Conservation (phyloP, 2,113 vertebrate genomes). For the Petaurus breviceps region DNA sequence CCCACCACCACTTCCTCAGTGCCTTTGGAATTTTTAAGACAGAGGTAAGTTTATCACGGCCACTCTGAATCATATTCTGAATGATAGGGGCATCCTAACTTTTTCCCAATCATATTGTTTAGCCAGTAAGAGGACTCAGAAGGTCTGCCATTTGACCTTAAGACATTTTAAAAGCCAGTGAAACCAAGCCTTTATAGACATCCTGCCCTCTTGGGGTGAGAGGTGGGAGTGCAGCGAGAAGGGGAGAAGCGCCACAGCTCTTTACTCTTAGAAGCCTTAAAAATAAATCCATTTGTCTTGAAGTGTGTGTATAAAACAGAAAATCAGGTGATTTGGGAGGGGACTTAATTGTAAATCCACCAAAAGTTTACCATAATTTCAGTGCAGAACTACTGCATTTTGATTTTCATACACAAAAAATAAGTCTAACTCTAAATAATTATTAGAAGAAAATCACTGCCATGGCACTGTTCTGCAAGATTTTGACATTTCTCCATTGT, state of each 20-base stretch:
- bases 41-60: not conserved
- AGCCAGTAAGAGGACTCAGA: not conserved
- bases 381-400: not conserved
- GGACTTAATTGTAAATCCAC: not conserved
- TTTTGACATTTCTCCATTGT: constrained; percentile 19
- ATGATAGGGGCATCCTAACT: not conserved
- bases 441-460: constrained; percentile 28
- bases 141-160: not conserved
- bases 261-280: not conserved
- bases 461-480: not conserved
- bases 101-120: not conserved
- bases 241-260: not conserved
- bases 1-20: not conserved
- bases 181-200: not conserved
- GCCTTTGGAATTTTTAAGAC: not conserved
- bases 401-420: not conserved
- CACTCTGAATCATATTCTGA: not conserved
- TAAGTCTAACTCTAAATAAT: not conserved
- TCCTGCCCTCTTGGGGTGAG: not conserved
- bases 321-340: not conserved
- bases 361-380: constrained; percentile 4
- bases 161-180: not conserved
- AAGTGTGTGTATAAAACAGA: not conserved
- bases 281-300: not conserved
- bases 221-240: not conserved